These are phyloP conservation scores for Drosophila gaucha DNA, from an alignment of 2,888 invertebrate genomes.

Conservation along the genomic window DNA sequence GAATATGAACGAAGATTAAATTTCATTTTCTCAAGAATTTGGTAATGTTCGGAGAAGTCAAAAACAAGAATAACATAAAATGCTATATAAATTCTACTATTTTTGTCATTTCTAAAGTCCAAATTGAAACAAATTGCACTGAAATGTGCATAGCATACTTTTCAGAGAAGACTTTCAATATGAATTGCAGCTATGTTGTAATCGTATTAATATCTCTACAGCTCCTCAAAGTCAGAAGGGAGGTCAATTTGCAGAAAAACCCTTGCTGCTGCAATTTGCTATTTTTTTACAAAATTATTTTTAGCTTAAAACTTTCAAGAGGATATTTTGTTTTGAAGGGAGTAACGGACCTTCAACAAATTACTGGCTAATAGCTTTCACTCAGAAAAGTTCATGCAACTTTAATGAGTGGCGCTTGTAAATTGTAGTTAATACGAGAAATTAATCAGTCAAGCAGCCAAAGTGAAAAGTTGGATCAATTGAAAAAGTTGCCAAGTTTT, in stretches of 20 bases:
- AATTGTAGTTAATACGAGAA: constrained; percentile 65
- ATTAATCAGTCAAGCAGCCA: constrained; percentile 72
- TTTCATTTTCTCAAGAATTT: not conserved
- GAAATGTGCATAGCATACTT: constrained; percentile 1
- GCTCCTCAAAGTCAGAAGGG: constrained; percentile 1
- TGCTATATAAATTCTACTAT: too few species aligned
- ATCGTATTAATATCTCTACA: not conserved
- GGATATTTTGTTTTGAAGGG: constrained; percentile 38
- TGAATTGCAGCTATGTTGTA: not conserved
- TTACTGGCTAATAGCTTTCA: constrained; percentile 50
- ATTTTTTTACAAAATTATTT: constrained; percentile 15
- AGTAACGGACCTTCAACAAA: constrained; percentile 47
- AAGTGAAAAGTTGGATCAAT: constrained; percentile 62
- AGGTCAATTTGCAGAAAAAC: not conserved
- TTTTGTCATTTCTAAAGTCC: not conserved
- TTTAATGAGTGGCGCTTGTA: constrained; percentile 67
- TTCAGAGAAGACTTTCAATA: not conserved
- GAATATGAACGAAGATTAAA: not conserved
- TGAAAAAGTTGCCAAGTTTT: constrained; percentile 38
- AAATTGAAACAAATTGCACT: not conserved
- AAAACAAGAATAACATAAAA: not conserved
- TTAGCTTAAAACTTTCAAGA: constrained; percentile 56
- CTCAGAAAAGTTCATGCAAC: constrained; percentile 53
- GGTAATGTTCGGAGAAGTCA: not conserved
- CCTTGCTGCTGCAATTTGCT: not conserved